These are phyloP conservation scores for Dysdera silvatica DNA, from an alignment of 1,140 invertebrate species.

Conservation along the genomic window DNA sequence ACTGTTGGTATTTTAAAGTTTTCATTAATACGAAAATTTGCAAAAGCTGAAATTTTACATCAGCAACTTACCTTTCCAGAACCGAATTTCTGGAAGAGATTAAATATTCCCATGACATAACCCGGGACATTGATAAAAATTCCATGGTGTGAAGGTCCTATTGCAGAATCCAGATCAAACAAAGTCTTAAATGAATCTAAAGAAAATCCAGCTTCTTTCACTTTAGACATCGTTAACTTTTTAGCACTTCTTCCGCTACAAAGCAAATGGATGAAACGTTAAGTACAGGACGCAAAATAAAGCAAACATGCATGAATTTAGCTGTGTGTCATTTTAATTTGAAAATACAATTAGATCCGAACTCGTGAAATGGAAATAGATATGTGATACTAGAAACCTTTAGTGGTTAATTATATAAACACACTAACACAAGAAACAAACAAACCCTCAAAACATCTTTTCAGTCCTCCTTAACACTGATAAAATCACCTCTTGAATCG, in stretches of 20 bases:
- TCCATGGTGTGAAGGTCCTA: slow-evolving; percentile 37
- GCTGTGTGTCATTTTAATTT: too few species aligned
- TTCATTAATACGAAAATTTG: not conserved
- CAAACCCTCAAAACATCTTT: too few species aligned
- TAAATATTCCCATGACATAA: slow-evolving; percentile 40
- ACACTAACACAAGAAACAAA: too few species aligned
- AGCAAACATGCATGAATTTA: too few species aligned
- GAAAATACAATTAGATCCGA: too few species aligned
- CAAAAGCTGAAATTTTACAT: not conserved
- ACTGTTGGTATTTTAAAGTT: not conserved
- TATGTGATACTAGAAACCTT: too few species aligned
- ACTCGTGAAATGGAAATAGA: too few species aligned
- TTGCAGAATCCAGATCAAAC: not conserved
- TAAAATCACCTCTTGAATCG: too few species aligned
- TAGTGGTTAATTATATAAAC: too few species aligned
- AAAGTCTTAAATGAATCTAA: not conserved
- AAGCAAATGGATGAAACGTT: too few species aligned
- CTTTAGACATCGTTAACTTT: slow-evolving; percentile 2
- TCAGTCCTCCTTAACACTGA: too few species aligned
- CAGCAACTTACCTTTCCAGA: slow-evolving; percentile 38
- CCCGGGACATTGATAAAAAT: slow-evolving; percentile 43
- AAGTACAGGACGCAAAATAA: too few species aligned
- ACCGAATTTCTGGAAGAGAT: slow-evolving; percentile 40
- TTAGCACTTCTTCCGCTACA: slow-evolving; percentile 7
- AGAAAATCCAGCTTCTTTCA: slow-evolving; percentile 6